Base-by-base conservation (phyloP, 2,113 vertebrate genomes). In the Ancistrus triradiatus region DNA sequence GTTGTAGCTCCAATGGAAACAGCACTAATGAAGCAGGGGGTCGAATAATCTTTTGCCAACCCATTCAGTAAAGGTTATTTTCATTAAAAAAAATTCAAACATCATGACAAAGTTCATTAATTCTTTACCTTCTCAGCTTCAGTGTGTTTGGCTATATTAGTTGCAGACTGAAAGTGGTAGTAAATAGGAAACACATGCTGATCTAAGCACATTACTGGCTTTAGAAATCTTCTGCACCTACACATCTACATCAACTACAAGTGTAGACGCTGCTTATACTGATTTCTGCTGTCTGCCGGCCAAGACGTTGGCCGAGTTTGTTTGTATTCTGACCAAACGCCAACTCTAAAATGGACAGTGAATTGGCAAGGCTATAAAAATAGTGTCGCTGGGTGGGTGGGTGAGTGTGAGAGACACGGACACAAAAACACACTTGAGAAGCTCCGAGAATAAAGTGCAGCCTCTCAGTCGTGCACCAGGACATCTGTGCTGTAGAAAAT, bases 371-470 rank as follows among this genome's bases (percentile, higher is more conserved):
- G 64, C 49, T 58, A 38, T 66, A 66, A 59, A 66, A 66, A 66
- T 66, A 66, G 64, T 66, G 64, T 42, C 55, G 31, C 43, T 42
- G 64, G 64, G 64, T 66, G 64, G 64, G 64, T 66, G 64, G 64
- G 64, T 58, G 64, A 66, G 44, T 50, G 64, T 66, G 64, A 66
- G 64, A 58, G 64, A 66, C 53, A 42, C n/a, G n/a, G 21, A 25
- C 51, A 64, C n/a, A 57, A 15, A 66, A 17, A 35, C 35, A 28
- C n/a, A 57, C 37, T 37, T 37, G 35, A 37, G 35, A 37, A 37
- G 35, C 35, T 66, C 43, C 33, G 58, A 58, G 64, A 66, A 66
- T 46, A 66, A 52, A 57, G 35, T 21, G 52, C 59, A 27, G 59
- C 47, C 33, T 63, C 46, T 28, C 31, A 58, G 63, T 66, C 63